Evolutionary conservation across 2,888 invertebrate species (phyloP).

Genomic region (Heliconius hortense): DNA sequence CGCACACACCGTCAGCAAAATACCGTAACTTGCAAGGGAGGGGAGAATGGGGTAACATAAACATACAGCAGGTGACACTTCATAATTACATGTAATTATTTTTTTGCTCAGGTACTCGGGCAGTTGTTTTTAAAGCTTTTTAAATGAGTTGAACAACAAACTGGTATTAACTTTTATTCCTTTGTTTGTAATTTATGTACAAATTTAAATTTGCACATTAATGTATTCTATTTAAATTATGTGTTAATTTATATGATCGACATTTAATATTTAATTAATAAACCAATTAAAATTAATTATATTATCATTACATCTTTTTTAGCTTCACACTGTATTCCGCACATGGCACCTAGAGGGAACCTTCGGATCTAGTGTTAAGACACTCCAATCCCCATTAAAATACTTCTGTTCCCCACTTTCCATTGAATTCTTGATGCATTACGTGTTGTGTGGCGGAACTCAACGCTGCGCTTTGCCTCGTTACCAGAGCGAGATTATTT

Average conservation of each 20-base stretch:
- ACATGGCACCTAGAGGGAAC: too few relatives aligned
- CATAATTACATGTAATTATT: constrained; percentile 44
- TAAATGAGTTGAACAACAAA: constrained; percentile 33
- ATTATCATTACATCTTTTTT: background rate
- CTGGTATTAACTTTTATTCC: constrained; percentile 27
- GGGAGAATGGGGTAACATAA: constrained; percentile 40
- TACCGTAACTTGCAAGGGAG: constrained; percentile 35
- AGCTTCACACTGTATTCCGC: too few relatives aligned
- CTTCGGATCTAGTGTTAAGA: too few relatives aligned
- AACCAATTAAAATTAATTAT: background rate
- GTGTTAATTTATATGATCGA: background rate
- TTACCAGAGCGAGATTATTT: too few relatives aligned
- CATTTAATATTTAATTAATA: background rate
- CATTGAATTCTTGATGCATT: too few relatives aligned
- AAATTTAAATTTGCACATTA: constrained; percentile 6
- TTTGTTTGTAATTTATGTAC: constrained; percentile 17
- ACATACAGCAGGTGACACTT: constrained; percentile 45
- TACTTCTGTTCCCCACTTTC: too few relatives aligned
- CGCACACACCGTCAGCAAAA: constrained; percentile 29
- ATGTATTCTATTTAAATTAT: constrained; percentile 2
- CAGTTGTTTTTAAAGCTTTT: constrained; percentile 40
- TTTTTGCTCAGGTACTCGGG: constrained; percentile 36
- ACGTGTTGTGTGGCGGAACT: too few relatives aligned
- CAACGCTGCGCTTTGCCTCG: too few relatives aligned
- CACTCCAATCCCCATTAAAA: too few relatives aligned